These are phyloP conservation scores for Chaitophorus viminalis DNA, from an alignment of 2,888 invertebrate species.

Conservation along the genomic window DNA sequence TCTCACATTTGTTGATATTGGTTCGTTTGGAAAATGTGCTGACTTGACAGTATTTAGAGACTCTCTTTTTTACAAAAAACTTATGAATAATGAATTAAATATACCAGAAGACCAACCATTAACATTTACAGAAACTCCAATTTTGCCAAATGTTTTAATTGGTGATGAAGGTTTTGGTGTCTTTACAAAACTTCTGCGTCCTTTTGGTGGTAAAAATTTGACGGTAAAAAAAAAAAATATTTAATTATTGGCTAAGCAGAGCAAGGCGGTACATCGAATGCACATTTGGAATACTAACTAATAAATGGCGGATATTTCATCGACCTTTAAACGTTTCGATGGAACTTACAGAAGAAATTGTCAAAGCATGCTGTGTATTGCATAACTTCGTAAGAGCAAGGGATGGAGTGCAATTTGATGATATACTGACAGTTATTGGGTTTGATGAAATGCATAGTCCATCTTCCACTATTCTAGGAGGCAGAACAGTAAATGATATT, in stretches of 20 bases:
- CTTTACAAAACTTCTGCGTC: conserved; percentile 63
- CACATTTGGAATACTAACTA: conserved; percentile 65
- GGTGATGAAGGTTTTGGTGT: conserved; percentile 65
- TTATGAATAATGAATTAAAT: conserved; percentile 63
- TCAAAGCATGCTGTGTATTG: conserved; percentile 65
- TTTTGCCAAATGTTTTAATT: conserved; percentile 65
- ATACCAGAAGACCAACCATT: conserved; percentile 64
- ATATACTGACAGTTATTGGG: conserved; percentile 63
- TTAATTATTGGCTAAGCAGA: conserved; percentile 64
- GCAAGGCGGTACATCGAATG: conserved; percentile 64
- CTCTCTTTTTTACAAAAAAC: conserved; percentile 61
- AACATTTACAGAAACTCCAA: conserved; percentile 64
- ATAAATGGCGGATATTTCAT: conserved; percentile 67
- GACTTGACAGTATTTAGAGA: conserved; percentile 65
- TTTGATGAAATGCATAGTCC: conserved; percentile 63
- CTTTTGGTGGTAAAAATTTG: conserved; percentile 64
- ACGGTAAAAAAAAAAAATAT: conserved; percentile 63
- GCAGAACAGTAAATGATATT: conserved; percentile 63
- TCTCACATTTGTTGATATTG: conserved; percentile 65
- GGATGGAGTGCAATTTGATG: conserved; percentile 63
- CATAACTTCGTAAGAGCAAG: conserved; percentile 64
- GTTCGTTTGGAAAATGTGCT: conserved; percentile 65
- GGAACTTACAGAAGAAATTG: conserved; percentile 65
- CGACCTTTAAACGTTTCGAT: conserved; percentile 64
- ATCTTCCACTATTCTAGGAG: conserved; percentile 60